Percentiles rank a stretch among this genome's conserved stretches.
Evolutionary conservation across 2,797 vertebrate genomes (phyloP).

Genomic region (Artibeus lituratus): DNA sequence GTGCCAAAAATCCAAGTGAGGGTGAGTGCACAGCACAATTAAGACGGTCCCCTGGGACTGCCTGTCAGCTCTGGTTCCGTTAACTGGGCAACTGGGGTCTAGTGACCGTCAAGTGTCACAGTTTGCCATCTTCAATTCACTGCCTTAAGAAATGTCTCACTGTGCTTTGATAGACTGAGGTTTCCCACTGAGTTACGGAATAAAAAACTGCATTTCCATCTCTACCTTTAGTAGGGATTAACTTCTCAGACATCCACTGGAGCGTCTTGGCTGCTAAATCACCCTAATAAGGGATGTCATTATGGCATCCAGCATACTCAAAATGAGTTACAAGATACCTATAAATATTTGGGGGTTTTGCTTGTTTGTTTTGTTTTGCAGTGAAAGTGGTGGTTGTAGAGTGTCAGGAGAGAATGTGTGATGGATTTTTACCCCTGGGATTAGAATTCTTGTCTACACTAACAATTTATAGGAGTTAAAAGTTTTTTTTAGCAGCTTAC

Average conservation of each 20-base stretch:
- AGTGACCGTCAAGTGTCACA: neutral
- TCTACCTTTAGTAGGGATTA: neutral
- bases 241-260: neutral
- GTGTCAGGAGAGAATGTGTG: neutral
- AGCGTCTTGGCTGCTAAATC: neutral
- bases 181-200: neutral
- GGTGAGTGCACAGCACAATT: neutral
- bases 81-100: neutral
- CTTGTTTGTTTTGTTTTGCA: neutral
- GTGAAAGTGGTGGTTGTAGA: neutral
- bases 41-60: neutral
- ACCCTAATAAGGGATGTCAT: neutral
- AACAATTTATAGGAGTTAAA: neutral
- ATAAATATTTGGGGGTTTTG: neutral
- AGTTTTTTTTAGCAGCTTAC: neutral
- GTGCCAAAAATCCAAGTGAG: neutral
- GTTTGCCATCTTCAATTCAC: neutral
- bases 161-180: neutral
- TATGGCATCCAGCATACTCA: neutral
- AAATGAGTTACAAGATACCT: neutral
- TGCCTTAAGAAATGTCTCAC: neutral
- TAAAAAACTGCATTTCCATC: neutral
- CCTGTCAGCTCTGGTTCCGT: neutral
- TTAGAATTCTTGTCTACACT: neutral
- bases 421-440: neutral